Base-by-base conservation (phyloP, 2,888 invertebrate genomes). In the Sarcophaga subvicina region DNA sequence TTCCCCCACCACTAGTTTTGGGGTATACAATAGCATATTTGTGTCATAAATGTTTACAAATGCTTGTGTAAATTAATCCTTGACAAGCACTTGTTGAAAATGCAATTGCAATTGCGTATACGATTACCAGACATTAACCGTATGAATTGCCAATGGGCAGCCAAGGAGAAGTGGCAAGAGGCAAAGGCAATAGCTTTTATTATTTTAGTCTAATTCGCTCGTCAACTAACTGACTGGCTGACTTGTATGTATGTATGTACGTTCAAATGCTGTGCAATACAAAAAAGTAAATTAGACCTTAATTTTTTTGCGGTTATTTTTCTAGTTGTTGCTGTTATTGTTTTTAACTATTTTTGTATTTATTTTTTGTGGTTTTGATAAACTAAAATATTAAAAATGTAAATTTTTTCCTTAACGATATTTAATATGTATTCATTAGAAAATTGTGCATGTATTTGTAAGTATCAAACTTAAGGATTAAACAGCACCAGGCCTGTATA, bases 201-300 rank as follows among this genome's bases (percentile, higher is more conserved):
- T 78, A 45, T 84, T 76, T 76, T 76, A 72, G 63, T 79, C 63
- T 79, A 79, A 69, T 72, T 71, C 62, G 66, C 25, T 84, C 14
- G 80, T 75, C 14, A 45, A n/a, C 63, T 76, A 64, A 37, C 64
- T 64, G 25, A 12, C 25, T 14, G 3, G 54, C 54, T 54, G 17
- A 17, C 54, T 54, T 4, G 54, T 14, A 1, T 54, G 54, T 17
- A 54, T 4, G 54, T 14, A 4, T 54, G 54, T 54, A 54, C 17
- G 17, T 54, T 11, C 20, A 63, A 1, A n/a, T 63, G 20, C 11
- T n/a, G 73, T 79, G 64, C 64, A 82, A 75, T 78, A 75, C 10
- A 37, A 75, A 37, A 37, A 37, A 85, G 85, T 79, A 85, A 85
- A 85, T 85, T 82, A 82, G 82, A 82, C 78, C 82, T 85, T 82